These are phyloP conservation scores for Zeus faber DNA, from an alignment of 2,113 vertebrate genomes.

Conservation along the genomic window DNA sequence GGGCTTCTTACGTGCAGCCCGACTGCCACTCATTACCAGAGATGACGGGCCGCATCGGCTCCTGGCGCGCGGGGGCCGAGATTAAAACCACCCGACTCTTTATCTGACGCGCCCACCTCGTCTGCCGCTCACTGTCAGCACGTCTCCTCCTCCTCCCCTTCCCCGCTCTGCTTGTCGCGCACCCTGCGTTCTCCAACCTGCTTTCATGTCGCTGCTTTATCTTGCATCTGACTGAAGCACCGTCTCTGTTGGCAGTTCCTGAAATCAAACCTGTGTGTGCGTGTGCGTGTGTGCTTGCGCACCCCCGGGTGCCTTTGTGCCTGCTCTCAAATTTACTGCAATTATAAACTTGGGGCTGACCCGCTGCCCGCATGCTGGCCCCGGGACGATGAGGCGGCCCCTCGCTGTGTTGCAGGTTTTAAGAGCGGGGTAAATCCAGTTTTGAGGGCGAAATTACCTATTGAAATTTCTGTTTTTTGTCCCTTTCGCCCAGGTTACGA, in stretches of 20 bases:
- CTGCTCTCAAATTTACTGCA: conserved; percentile 13
- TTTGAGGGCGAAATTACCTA: conserved; percentile 2
- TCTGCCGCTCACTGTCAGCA: neutral
- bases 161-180: neutral
- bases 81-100: too few species aligned
- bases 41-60: conserved; percentile 38
- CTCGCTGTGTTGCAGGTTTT: conserved; percentile 19
- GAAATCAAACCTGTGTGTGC: too few species aligned
- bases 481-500: conserved; percentile 83
- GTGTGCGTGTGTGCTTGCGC: neutral
- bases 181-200: neutral
- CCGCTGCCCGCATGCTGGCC: neutral
- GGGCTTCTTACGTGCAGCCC: conserved; percentile 41
- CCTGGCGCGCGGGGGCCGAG: neutral
- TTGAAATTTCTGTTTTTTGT: conserved; percentile 6
- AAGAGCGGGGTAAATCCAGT: conserved; percentile 23
- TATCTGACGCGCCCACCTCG: neutral
- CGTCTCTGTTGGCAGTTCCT: too few species aligned
- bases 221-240: neutral
- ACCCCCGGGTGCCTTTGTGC: conserved; percentile 4
- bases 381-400: neutral
- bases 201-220: neutral
- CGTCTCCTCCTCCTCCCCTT: neutral
- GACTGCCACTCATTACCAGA: conserved; percentile 53
- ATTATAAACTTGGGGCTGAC: conserved; percentile 11